Evolutionary conservation across 1,140 invertebrate species (phyloP).

Genomic region (Microplitis mediator): DNA sequence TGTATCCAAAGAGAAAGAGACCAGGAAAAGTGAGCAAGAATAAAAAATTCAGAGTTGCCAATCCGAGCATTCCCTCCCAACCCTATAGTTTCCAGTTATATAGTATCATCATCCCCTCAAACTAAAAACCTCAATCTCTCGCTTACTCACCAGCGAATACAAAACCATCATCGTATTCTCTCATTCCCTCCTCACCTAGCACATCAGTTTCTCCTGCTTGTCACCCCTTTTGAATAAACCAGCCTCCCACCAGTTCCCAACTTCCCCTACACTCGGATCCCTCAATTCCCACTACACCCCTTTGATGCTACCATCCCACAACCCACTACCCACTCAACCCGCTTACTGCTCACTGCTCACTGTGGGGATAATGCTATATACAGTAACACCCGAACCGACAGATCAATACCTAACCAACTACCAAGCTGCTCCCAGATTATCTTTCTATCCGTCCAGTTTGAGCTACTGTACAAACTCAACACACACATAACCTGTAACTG

Average conservation of each 20-base stretch:
- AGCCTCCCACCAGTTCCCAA: constrained; percentile 38
- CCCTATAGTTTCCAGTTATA: no score
- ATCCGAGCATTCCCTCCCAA: no score
- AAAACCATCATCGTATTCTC: not conserved
- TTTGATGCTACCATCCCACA: no score
- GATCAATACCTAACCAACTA: constrained; percentile 58
- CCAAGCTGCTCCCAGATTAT: constrained; percentile 54
- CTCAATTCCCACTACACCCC: constrained; percentile 37
- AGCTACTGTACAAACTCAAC: constrained; percentile 37
- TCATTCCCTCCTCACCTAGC: no score
- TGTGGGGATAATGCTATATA: constrained; percentile 15
- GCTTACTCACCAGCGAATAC: not conserved
- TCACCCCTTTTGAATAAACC: constrained; percentile 36
- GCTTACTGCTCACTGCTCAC: constrained; percentile 35
- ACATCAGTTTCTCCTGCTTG: not conserved
- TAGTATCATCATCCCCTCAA: no score
- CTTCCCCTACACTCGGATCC: not conserved
- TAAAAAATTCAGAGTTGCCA: no score
- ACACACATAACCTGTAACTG: not conserved
- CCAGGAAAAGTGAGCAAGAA: no score
- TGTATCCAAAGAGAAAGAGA: no score
- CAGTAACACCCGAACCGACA: constrained; percentile 54
- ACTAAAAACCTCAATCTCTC: no score
- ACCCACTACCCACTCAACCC: constrained; percentile 38
- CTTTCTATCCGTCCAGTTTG: constrained; percentile 53